Conservation (phyloP, 2,888 invertebrate species). For the Lochmaea capreae region DNA sequence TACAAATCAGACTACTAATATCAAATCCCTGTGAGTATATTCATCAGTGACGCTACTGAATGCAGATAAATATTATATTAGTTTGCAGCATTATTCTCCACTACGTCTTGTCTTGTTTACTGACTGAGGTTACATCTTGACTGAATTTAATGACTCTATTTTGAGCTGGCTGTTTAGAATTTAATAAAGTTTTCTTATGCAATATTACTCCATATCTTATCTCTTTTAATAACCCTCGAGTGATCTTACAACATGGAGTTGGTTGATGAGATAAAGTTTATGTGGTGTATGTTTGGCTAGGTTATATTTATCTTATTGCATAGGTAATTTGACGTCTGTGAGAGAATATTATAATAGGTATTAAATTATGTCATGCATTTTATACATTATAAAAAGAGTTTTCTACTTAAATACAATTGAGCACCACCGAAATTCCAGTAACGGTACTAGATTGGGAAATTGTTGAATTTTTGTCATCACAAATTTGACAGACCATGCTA, state of each 20-base stretch:
- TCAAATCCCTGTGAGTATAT: background rate
- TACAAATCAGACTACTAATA: background rate
- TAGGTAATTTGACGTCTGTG: background rate
- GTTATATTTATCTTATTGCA: background rate
- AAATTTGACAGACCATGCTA: slow-evolving; percentile 88
- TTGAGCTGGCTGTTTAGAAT: slow-evolving; percentile 20
- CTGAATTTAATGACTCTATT: slow-evolving; percentile 18
- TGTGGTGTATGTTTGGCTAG: background rate
- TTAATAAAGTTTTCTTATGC: slow-evolving; percentile 30
- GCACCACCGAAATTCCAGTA: slow-evolving; percentile 98
- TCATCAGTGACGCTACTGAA: background rate
- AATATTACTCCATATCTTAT: slow-evolving; percentile 18
- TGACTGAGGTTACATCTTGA: slow-evolving; percentile 22
- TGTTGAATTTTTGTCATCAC: slow-evolving; percentile 94
- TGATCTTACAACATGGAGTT: slow-evolving; percentile 16
- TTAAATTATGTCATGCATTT: background rate
- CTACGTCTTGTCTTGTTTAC: slow-evolving; percentile 21
- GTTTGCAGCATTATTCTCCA: slow-evolving; percentile 28
- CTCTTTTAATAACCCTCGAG: slow-evolving; percentile 16
- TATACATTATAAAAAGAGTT: slow-evolving; percentile 95
- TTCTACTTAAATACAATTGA: slow-evolving; percentile 86
- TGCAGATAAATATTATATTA: slow-evolving; percentile 22
- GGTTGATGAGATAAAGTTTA: slow-evolving; percentile 19
- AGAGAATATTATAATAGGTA: background rate
- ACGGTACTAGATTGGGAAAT: slow-evolving; percentile 93